A percentile compares a stretch with the other conserved stretches of the same genome.
Conservation (phyloP, 1,140 invertebrate species). For the Melitaea cinxia region DNA sequence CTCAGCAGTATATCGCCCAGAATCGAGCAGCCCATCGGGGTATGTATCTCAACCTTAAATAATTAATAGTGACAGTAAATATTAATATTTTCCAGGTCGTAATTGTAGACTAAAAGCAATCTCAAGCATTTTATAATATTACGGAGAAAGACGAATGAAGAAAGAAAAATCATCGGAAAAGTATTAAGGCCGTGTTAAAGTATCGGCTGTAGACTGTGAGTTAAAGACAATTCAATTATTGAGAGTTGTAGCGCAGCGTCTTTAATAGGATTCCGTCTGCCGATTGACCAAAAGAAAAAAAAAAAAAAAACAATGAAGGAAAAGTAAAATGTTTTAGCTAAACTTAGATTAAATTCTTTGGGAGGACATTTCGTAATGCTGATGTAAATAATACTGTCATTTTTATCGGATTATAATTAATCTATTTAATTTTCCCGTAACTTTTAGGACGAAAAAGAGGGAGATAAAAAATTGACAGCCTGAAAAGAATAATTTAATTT, state of each 20-base stretch:
- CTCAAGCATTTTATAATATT: neutral
- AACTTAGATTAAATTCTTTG: constrained; percentile 12
- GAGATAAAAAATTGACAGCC: too few species aligned
- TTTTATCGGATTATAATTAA: neutral
- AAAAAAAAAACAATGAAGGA: constrained; percentile 29
- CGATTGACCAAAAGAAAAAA: constrained; percentile 39
- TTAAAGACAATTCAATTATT: constrained; percentile 53
- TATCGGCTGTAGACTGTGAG: constrained; percentile 27
- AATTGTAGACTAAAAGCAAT: neutral
- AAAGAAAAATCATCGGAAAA: constrained; percentile 16
- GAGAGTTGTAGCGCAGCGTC: constrained; percentile 38
- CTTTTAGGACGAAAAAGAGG: too few species aligned
- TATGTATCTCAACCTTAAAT: too few species aligned
- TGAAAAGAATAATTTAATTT: too few species aligned
- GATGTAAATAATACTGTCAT: neutral
- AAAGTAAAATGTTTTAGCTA: constrained; percentile 12
- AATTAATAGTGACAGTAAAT: too few species aligned
- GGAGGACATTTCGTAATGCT: neutral
- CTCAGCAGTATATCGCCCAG: too few species aligned
- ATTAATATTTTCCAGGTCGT: neutral
- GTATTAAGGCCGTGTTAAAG: constrained; percentile 30
- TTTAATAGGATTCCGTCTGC: constrained; percentile 46
- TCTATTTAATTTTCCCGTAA: neutral
- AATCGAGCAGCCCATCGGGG: too few species aligned
- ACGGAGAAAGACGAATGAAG: neutral